Evolutionary conservation across 2,888 invertebrate genomes (phyloP), one percentile per base, ranked within the genome.

Genomic region (Argyresthia albistria): DNA sequence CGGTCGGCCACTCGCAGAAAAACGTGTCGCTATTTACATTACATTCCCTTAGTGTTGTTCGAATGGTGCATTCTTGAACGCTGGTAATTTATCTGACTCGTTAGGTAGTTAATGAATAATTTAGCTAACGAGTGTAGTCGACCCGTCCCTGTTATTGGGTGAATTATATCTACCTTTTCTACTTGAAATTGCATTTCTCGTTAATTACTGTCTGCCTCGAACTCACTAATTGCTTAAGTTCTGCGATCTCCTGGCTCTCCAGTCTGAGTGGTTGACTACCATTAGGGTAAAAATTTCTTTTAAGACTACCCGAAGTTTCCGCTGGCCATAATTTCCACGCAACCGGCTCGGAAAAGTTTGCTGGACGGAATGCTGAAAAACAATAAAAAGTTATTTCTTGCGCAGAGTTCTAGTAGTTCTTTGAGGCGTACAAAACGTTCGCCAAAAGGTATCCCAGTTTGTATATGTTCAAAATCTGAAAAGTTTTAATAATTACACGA

Each of bases 221-320:
- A 71, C 78, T 80, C 80, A 73, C 84, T 86, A 86, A 86, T 86
- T 86, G 84, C 84, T 83, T 83, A 86, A 86, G 83, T 84, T 86
- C 79, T 67, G 72, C 73, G 79, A 83, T 82, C 81, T 80, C 76
- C 72, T 80, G 70, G 73, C 80, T 76, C 74, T 71, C 71, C 65
- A 70, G 71, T 72, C 72, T 72, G 77, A 83, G 78, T 81, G 77
- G 80, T 76, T 65, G 77, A 79, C 72, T 80, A 77, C 75, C 77
- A 75, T 77, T 77, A 73, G 74, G 76, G 73, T 73, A 78, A 81
- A 81, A 81, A 76, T 71, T 69, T 74, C 74, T 76, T 25, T 25
- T 73, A 73, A 78, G 73, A 74, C 69, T 70, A 39, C 50, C 76
- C 72, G 65, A 75, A 80, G 70, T 79, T 78, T 66, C 65, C 60